Conservation (phyloP, 2,888 invertebrate genomes). For the Harpalus rubripes region DNA sequence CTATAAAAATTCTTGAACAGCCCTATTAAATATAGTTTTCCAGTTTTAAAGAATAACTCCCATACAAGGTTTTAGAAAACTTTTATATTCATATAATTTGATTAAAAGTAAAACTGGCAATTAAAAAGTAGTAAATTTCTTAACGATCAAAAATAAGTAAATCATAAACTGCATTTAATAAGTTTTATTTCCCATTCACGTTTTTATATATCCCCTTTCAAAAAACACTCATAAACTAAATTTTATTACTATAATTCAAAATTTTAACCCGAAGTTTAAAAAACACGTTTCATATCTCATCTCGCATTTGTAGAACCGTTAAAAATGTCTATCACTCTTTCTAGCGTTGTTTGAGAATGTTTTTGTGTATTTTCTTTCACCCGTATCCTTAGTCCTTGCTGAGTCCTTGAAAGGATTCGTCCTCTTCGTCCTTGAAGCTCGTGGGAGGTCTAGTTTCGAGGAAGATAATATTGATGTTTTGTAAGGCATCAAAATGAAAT, state of each 20-base stretch:
- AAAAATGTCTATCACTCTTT: background rate
- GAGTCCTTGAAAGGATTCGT: conserved; percentile 1
- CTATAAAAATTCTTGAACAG: no score
- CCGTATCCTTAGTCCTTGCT: background rate
- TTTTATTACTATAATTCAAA: background rate
- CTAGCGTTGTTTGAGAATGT: conserved; percentile 4
- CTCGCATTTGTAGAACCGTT: background rate
- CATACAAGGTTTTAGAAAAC: background rate
- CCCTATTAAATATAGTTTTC: no score
- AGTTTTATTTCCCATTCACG: background rate
- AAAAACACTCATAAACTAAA: background rate
- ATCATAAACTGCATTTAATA: background rate
- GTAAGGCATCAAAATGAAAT: background rate
- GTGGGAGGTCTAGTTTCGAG: conserved; percentile 21
- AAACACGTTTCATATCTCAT: background rate
- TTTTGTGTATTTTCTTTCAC: conserved; percentile 21
- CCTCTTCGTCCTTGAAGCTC: conserved; percentile 14
- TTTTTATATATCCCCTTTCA: background rate
- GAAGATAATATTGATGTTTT: conserved; percentile 24
- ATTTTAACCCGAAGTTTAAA: background rate
- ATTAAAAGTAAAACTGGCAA: background rate
- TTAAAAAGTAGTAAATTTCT: background rate
- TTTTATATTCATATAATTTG: background rate
- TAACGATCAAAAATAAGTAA: background rate
- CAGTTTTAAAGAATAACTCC: background rate